Conservation (phyloP, 2,797 vertebrate genomes). For the Psittacula derbiana region DNA sequence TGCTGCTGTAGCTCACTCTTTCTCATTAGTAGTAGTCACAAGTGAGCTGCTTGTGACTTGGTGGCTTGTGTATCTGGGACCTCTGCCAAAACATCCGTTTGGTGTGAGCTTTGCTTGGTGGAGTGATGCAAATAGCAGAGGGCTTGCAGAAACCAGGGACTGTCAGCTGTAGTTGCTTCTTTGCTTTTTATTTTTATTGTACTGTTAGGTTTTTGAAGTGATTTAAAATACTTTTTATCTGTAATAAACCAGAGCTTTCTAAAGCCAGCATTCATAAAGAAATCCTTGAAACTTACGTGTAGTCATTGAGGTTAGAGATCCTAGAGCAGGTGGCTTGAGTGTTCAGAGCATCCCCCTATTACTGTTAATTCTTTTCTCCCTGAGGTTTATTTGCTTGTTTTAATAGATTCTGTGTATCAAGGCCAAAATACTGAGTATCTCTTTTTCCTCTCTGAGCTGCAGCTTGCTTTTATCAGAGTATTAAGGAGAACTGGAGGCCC, state of each 20-base stretch:
- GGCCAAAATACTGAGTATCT: neutral
- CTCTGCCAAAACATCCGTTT: conserved; percentile 41
- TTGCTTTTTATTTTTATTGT: conserved; percentile 3
- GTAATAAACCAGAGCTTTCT: neutral
- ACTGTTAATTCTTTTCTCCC: neutral
- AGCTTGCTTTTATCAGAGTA: neutral
- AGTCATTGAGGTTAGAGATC: neutral
- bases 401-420: neutral
- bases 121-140: conserved; percentile 8
- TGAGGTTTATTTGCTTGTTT: neutral
- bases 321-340: neutral
- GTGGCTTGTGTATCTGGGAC: neutral
- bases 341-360: neutral
- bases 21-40: neutral
- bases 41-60: neutral
- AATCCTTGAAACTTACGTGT: neutral
- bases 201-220: neutral
- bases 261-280: neutral
- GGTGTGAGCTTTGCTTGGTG: neutral
- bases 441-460: neutral
- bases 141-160: neutral
- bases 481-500: neutral
- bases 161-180: neutral
- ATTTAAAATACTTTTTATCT: neutral
- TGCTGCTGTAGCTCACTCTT: neutral